Evolutionary conservation across 2,797 vertebrate genomes (phyloP).

Genomic region (Poliocrania exsul): DNA sequence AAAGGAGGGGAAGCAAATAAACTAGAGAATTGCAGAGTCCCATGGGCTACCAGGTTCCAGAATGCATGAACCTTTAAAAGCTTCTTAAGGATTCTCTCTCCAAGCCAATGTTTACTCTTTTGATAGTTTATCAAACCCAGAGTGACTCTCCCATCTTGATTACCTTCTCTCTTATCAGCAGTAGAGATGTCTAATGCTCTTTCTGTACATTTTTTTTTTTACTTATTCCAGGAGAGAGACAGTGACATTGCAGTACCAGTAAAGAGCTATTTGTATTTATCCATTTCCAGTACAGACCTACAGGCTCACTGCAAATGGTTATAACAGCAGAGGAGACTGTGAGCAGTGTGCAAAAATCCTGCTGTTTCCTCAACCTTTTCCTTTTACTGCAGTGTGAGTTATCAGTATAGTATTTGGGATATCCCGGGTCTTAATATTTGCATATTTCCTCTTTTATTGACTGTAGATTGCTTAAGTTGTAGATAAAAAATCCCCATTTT

Average conservation of each 20-base stretch:
- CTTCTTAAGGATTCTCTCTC: background rate
- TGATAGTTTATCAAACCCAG: background rate
- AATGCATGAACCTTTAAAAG: background rate
- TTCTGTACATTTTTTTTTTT: background rate
- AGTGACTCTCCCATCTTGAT: background rate
- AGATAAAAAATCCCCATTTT: background rate
- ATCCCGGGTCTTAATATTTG: background rate
- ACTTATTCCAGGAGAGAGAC: background rate
- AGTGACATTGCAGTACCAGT: background rate
- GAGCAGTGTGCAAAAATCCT: background rate
- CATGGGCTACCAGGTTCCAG: fast-evolving
- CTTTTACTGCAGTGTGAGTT: background rate
- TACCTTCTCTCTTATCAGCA: background rate
- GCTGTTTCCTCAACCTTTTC: background rate
- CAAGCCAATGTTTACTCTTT: background rate
- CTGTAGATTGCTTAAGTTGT: background rate
- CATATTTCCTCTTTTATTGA: background rate
- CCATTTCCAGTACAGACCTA: background rate
- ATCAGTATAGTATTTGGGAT: background rate
- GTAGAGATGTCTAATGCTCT: background rate
- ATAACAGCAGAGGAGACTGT: background rate
- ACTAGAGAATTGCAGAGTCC: background rate
- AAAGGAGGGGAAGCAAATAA: background rate
- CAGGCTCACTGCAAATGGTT: background rate
- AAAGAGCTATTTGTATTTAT: background rate